Conservation (phyloP, 2,113 vertebrate genomes). For the Aegotheles bennettii region DNA sequence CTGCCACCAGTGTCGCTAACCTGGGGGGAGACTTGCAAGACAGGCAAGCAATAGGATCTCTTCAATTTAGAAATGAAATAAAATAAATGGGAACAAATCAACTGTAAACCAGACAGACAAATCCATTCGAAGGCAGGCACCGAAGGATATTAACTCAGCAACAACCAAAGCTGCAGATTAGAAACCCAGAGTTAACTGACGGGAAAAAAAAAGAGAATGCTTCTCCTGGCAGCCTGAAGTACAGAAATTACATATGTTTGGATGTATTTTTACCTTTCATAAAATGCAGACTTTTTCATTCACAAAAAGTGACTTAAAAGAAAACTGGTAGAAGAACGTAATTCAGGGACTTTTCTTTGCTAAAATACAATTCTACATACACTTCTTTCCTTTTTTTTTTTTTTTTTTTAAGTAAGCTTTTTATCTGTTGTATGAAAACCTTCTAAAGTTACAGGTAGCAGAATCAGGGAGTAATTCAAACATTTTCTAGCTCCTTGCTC, state of each 20-base stretch:
- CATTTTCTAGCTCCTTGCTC: not conserved
- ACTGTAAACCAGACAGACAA: not conserved
- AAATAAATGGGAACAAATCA: not conserved
- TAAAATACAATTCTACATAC: not conserved
- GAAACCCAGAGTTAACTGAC: not conserved
- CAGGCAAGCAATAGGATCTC: not conserved
- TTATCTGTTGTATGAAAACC: not conserved
- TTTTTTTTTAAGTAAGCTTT: not conserved
- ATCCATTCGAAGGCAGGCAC: not conserved
- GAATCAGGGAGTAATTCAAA: not conserved
- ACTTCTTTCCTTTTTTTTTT: not conserved
- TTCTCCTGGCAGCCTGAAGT: not conserved
- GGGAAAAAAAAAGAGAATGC: not conserved
- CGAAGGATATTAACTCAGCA: not conserved
- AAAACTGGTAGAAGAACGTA: not conserved
- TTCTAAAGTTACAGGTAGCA: not conserved
- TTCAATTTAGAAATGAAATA: not conserved
- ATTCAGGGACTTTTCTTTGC: not conserved
- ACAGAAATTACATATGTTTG: not conserved
- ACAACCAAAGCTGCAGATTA: not conserved
- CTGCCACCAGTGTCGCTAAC: not conserved
- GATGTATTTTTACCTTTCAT: slow-evolving; percentile 9
- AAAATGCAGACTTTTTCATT: slow-evolving; percentile 8
- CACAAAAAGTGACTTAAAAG: not conserved
- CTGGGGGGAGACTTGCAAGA: not conserved